phyloP scores from a whole-genome alignment of 2,888 invertebrate species.

The Anthrax anthrax region DNA sequence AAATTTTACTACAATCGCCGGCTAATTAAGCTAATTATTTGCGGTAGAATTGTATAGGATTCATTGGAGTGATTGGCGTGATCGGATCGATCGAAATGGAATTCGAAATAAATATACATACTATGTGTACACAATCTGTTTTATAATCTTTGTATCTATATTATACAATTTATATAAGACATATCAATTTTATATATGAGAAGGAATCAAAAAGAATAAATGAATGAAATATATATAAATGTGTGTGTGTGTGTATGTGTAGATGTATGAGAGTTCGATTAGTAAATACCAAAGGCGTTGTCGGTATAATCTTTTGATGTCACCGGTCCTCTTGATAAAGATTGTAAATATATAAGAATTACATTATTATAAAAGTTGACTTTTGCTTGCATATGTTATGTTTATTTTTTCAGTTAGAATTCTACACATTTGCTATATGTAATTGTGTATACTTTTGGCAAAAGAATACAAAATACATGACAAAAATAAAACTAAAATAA shows the following conservation, averaged over 20 bases:
- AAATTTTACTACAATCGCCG: slow-evolving; percentile 5
- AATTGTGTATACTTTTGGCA: background rate
- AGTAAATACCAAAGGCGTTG: slow-evolving; percentile 1
- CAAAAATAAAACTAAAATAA: background rate
- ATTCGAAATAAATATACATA: slow-evolving; percentile 4
- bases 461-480: background rate
- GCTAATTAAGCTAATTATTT: slow-evolving; percentile 8
- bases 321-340: background rate
- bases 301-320: slow-evolving; percentile 2
- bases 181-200: too few species aligned
- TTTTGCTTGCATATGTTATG: background rate
- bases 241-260: too few species aligned
- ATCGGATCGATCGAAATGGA: slow-evolving; percentile 9
- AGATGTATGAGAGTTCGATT: slow-evolving; percentile 3
- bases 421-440: too few species aligned
- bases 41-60: background rate
- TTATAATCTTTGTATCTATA: too few species aligned
- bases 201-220: too few species aligned
- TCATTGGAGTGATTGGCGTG: slow-evolving; percentile 7
- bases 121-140: too few species aligned
- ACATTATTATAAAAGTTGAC: too few species aligned
- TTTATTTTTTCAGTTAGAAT: too few species aligned
- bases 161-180: background rate
- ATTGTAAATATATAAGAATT: background rate
- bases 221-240: too few species aligned